Base-by-base conservation (phyloP, 2,888 invertebrate genomes). In the Cheilosia vernalis region DNA sequence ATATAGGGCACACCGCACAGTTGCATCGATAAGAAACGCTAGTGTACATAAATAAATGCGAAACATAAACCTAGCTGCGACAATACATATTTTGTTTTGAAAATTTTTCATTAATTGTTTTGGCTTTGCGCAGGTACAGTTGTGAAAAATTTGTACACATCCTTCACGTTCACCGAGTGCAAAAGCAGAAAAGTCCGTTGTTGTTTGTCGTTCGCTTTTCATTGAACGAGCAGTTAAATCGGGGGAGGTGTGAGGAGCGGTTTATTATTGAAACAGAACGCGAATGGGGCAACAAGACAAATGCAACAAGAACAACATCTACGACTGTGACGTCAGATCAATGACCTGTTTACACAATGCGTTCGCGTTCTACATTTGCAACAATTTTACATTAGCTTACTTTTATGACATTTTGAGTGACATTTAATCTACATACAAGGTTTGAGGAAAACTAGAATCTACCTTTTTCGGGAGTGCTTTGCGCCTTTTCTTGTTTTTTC, bases 261-360 rank as follows among this genome's bases (percentile, higher is more conserved):
- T 69, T 74, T 80, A 55, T 70, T 79, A 76, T 79, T 74, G 64
- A 79, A 79, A 78, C 63, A 72, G 53, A 79, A 84, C 64, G 80
- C 74, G 64, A 84, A 79, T 66, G 27, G 24, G 40, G 58, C 17
- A 70, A 51, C 66, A 76, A 84, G 60, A 37, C 30, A 19, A 63
- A 67, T 9, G 72, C 58, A 63, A 85, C 49, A 85, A 85, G 63
- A 70, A 72, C 60, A 85, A 72, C 69, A 84, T 42, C 19, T 64
- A 84, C 21, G 30, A 53, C 74, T 81, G 81, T 85, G 85, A 81
- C 85, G 81, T 85, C 81, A 81, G 85, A 77, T 76, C 85, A 85
- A 81, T 85, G 85, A 85, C 85, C 85, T 81, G 85, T 81, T 85
- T 81, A 66, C 58, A 40, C 30, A 66, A 53, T 60, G 40, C 56